Evolutionary conservation across 2,797 vertebrate genomes (phyloP).

Genomic region (Aratinga solstitialis): DNA sequence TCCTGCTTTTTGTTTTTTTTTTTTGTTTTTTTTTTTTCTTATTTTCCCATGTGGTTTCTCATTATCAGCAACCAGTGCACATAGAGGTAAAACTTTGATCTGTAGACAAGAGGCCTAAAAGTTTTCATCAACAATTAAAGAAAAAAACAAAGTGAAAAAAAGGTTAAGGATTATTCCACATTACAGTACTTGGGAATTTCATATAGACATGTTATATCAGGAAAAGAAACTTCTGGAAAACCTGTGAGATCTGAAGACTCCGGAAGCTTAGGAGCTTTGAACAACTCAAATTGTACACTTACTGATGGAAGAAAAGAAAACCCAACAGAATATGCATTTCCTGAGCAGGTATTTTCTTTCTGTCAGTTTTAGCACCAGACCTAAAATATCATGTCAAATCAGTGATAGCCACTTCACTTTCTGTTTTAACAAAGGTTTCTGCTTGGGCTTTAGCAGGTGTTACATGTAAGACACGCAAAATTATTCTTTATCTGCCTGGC

Average conservation of each 20-base stretch:
- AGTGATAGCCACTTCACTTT: neutral
- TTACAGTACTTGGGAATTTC: neutral
- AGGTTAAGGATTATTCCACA: neutral
- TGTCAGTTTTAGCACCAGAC: neutral
- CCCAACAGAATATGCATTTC: neutral
- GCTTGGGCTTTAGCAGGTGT: neutral
- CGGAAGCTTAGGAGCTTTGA: neutral
- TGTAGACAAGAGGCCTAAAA: neutral
- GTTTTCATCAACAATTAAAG: neutral
- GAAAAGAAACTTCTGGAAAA: neutral
- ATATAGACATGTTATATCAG: neutral
- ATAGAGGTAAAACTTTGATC: neutral
- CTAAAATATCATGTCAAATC: neutral
- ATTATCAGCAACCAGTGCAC: neutral
- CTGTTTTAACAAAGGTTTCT: neutral
- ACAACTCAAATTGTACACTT: neutral
- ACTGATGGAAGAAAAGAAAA: neutral
- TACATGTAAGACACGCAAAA: neutral
- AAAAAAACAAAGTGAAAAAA: neutral
- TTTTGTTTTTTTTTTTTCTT: neutral
- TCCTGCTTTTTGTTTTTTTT: neutral
- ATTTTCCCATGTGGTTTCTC: neutral
- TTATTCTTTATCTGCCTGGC: neutral
- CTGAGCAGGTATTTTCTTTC: neutral
- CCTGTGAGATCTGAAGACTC: neutral